Evolutionary conservation across 2,797 vertebrate genomes (phyloP), one percentile per base, ranked within the genome.

Genomic region (Pogoniulus pusillus): DNA sequence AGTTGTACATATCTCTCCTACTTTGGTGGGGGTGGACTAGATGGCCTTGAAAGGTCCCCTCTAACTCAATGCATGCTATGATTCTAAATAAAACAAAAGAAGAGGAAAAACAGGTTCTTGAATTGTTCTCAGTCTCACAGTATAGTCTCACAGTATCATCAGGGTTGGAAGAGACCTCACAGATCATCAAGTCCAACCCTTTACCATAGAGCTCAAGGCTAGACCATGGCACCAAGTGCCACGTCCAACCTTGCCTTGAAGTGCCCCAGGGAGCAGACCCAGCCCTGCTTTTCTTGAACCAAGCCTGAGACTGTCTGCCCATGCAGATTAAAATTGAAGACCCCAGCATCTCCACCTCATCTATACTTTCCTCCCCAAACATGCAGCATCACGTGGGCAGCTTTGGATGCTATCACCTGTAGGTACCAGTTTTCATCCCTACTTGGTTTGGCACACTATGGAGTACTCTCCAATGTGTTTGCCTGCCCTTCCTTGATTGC

Each of bases 391-490:
- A 9, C 19, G 10, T 0, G 1, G 41, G 32, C 12, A 58, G 47
- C 19, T 79, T 18, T 47, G 49, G 77, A 12, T 73, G 74, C 43
- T 12, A 60, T 18, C 65, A 58, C 39, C 39, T 63, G 18, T 12
- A 49, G 39, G 47, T 18, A 49, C 8, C 39, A 2, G 13, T 39
- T 32, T 45, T 58, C 71, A 75, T 45, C 24, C 8, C n/a, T 49
- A 75, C 39, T 32, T 16, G 4, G 0, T 11, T 7, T 27, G 60
- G 35, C 87, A 54, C 2, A 4, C 16, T 6, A 15, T 74, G 37
- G 95, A 92, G 41, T 92, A 43, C 6, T 82, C 62, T 55, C 55
- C 30, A 60, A 91, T 45, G 58, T 78, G 65, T 58, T 88, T 81
- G 27, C 84, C 82, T 76, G 8, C 49, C 34, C 89, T 68, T 90